phyloP scores from a whole-genome alignment of 2,888 invertebrate genomes.

The Scotopteryx bipunctaria region DNA sequence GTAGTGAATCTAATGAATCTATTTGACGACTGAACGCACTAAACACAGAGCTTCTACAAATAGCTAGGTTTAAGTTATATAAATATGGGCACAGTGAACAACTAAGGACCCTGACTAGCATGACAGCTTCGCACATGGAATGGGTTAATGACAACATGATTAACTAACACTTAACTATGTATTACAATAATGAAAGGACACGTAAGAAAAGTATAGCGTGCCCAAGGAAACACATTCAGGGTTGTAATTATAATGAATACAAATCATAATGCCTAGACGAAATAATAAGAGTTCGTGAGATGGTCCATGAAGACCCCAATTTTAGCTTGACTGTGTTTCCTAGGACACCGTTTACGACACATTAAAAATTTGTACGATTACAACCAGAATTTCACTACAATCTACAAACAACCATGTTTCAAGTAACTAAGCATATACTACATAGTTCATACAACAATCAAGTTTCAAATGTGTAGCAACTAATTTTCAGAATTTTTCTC shows the following conservation, averaged over 20 bases:
- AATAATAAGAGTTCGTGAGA: not conserved
- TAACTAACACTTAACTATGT: conserved; percentile 50
- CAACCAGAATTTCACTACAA: conserved; percentile 34
- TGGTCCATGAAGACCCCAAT: not conserved
- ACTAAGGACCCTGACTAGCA: conserved; percentile 73
- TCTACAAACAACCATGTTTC: conserved; percentile 32
- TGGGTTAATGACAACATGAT: conserved; percentile 64
- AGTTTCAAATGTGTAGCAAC: conserved; percentile 25
- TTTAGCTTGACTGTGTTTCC: not conserved
- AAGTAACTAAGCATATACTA: conserved; percentile 15
- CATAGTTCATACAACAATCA: conserved; percentile 23
- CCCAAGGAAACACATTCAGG: not conserved
- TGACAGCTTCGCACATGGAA: conserved; percentile 72
- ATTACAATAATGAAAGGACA: conserved; percentile 42
- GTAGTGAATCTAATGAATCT: conserved; percentile 51
- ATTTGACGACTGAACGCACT: conserved; percentile 36
- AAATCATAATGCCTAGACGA: not conserved
- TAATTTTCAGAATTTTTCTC: conserved; percentile 13
- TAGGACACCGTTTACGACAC: conserved; percentile 15
- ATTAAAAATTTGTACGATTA: conserved; percentile 12
- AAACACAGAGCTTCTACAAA: conserved; percentile 49
- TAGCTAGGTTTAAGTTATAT: conserved; percentile 47
- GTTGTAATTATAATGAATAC: not conserved
- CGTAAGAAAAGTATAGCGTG: conserved; percentile 17
- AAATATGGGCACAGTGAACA: conserved; percentile 56